A percentile compares a stretch with the other conserved stretches of the same genome.
phyloP scores from a whole-genome alignment of 2,797 vertebrate species.

The Sphaeramia orbicularis region DNA sequence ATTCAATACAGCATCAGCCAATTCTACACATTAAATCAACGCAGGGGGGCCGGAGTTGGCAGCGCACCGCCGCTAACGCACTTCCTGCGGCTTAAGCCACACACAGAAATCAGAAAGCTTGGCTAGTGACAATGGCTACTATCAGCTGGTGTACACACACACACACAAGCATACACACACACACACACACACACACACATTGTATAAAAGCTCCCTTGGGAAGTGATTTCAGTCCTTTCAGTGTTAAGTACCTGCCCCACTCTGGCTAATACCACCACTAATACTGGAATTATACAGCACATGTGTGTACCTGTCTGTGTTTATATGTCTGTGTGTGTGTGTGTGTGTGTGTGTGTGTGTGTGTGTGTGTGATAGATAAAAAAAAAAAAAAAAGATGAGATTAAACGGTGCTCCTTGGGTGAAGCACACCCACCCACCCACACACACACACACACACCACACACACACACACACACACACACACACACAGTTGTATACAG shows the following conservation, averaged over 20 bases:
- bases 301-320: conserved; percentile 39
- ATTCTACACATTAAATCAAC: conserved; percentile 98
- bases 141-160: conserved; percentile 64
- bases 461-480: too few relatives aligned
- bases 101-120: conserved; percentile 79
- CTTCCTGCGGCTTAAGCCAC: conserved; percentile 95
- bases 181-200: conserved; percentile 49
- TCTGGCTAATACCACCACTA: conserved; percentile 77
- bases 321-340: conserved; percentile 32
- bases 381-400: too few relatives aligned
- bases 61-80: conserved; percentile 84
- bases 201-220: conserved; percentile 79
- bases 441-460: too few relatives aligned
- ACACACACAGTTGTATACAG: too few relatives aligned
- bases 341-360: conserved; percentile 15
- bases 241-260: conserved; percentile 82
- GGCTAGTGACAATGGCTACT: conserved; percentile 77
- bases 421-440: too few relatives aligned
- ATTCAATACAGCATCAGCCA: conserved; percentile 96
- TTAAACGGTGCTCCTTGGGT: too few relatives aligned
- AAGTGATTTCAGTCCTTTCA: conserved; percentile 82
- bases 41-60: conserved; percentile 85
- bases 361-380: not conserved
- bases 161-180: too few relatives aligned
- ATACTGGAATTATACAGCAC: conserved; percentile 72